phyloP scores from a whole-genome alignment of 2,888 invertebrate species.

The Brenthis hecate region DNA sequence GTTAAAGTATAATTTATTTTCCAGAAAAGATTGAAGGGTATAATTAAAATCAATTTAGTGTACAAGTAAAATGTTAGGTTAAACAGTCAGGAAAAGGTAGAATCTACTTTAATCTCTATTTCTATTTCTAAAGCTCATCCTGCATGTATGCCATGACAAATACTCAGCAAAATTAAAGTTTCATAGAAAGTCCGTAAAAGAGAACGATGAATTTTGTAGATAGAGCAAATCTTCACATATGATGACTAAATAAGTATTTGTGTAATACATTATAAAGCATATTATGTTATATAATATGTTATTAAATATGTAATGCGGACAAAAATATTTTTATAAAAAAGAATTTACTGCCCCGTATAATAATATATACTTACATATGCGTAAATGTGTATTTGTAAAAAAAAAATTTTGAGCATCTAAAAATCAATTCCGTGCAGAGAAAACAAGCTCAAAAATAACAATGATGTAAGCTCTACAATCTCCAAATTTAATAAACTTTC shows the following conservation, averaged over 20 bases:
- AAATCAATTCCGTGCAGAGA: no score
- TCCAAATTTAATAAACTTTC: conserved; percentile 9
- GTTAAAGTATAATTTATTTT: no score
- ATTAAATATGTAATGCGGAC: no score
- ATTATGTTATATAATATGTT: no score
- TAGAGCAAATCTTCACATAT: neutral
- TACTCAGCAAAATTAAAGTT: conserved; percentile 45
- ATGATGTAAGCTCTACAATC: conserved; percentile 5
- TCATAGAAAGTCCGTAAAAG: conserved; percentile 27
- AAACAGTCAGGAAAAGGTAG: conserved; percentile 5
- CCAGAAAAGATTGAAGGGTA: no score
- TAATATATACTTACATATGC: no score
- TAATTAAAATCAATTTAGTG: neutral
- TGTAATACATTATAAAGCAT: no score
- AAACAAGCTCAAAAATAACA: neutral
- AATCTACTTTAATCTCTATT: conserved; percentile 38
- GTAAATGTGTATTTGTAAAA: no score
- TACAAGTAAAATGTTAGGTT: neutral
- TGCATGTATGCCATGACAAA: conserved; percentile 43
- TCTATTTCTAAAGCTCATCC: conserved; percentile 36
- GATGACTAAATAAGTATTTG: no score
- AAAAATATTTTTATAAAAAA: no score
- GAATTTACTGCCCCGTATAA: no score
- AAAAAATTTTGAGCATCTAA: no score
- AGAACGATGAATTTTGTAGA: conserved; percentile 4